These are phyloP conservation scores for Aquatica leii DNA, from an alignment of 2,888 invertebrate species.

Conservation along the genomic window DNA sequence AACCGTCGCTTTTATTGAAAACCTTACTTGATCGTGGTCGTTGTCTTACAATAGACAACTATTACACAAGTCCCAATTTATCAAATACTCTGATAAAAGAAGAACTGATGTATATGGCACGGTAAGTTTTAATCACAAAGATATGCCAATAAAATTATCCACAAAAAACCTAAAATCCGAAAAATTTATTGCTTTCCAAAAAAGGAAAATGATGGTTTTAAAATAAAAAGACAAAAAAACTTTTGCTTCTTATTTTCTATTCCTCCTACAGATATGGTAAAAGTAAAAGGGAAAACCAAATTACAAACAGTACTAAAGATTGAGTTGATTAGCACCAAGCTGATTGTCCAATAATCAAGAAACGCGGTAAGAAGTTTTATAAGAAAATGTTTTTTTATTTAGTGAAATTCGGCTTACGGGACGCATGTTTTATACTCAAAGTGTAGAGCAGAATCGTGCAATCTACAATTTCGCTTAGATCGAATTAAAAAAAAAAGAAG, in stretches of 20 bases:
- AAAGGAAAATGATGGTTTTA: constrained; percentile 29
- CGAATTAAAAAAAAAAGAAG: too few relatives aligned
- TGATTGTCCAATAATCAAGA: too few relatives aligned
- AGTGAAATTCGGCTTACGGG: too few relatives aligned
- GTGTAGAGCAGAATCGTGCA: too few relatives aligned
- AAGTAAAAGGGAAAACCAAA: too few relatives aligned
- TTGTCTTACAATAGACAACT: constrained; percentile 42
- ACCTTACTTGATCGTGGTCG: constrained; percentile 37
- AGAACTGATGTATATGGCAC: constrained; percentile 40
- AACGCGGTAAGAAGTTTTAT: too few relatives aligned
- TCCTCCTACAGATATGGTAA: constrained; percentile 24
- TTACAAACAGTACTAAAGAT: too few relatives aligned
- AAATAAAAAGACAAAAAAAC: constrained; percentile 37
- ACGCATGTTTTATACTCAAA: too few relatives aligned
- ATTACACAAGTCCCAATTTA: constrained; percentile 37
- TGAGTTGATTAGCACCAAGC: too few relatives aligned
- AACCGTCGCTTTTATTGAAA: too few relatives aligned
- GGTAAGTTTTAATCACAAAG: constrained; percentile 28
- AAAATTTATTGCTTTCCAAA: constrained; percentile 32
- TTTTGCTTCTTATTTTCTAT: constrained; percentile 22
- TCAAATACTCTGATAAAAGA: constrained; percentile 29
- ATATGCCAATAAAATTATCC: constrained; percentile 19
- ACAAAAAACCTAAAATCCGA: constrained; percentile 17
- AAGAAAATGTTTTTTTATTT: too few relatives aligned
- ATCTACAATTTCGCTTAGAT: too few relatives aligned